phyloP scores from a whole-genome alignment of 2,888 invertebrate genomes.

The Meteorus colon region DNA sequence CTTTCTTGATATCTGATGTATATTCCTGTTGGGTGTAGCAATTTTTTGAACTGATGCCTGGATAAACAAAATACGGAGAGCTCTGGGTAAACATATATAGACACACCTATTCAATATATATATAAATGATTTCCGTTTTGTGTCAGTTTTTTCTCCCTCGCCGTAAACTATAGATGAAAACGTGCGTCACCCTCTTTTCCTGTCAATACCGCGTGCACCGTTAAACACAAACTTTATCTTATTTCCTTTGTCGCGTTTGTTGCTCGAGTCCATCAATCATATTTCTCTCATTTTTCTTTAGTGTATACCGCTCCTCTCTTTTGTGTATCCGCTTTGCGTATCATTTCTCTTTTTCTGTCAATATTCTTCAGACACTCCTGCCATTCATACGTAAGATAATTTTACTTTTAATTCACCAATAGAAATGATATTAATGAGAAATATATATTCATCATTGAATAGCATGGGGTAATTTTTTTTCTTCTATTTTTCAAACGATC shows the following conservation, averaged over 20 bases:
- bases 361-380: neutral
- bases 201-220: slow-evolving; percentile 33
- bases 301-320: neutral
- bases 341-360: no score
- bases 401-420: neutral
- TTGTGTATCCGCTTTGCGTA: neutral
- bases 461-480: no score
- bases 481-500: no score
- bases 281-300: neutral
- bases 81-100: neutral
- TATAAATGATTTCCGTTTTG: neutral
- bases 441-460: no score
- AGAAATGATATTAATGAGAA: neutral
- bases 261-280: slow-evolving; percentile 19
- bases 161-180: neutral
- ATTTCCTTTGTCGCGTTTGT: slow-evolving; percentile 31
- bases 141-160: neutral
- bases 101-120: neutral
- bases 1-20: neutral
- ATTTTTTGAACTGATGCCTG: neutral
- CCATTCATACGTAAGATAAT: neutral
- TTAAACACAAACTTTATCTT: slow-evolving; percentile 42
- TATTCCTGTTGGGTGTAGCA: neutral
- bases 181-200: slow-evolving; percentile 15
- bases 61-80: neutral